These are phyloP conservation scores for Sepiola atlantica DNA, from an alignment of 2,888 invertebrate genomes.

Conservation along the genomic window DNA sequence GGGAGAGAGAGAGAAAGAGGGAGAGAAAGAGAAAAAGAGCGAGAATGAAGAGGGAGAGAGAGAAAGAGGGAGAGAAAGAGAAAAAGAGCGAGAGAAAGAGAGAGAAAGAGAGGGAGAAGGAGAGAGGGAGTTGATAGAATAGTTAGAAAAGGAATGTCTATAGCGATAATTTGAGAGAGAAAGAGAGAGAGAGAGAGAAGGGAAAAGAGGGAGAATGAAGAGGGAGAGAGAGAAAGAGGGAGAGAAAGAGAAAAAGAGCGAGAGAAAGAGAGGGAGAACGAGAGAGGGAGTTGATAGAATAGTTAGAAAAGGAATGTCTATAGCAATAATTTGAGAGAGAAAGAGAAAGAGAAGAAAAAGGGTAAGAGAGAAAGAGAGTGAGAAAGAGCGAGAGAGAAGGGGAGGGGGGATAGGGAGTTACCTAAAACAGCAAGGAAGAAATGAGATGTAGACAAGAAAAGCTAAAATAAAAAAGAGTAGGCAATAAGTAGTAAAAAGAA, in stretches of 20 bases:
- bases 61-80: too few relatives aligned
- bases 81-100: too few relatives aligned
- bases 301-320: too few relatives aligned
- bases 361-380: background rate
- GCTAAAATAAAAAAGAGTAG: background rate
- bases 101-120: background rate
- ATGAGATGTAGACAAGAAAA: background rate
- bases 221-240: background rate
- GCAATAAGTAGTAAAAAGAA: background rate
- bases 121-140: background rate
- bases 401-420: background rate
- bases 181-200: too few relatives aligned
- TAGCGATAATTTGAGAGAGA: too few relatives aligned
- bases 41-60: background rate
- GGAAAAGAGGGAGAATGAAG: background rate
- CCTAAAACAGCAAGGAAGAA: background rate
- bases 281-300: background rate
- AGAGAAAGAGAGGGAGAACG: background rate
- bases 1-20: too few relatives aligned
- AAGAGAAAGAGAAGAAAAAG: background rate
- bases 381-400: background rate
- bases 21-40: background rate
- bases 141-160: too few relatives aligned
- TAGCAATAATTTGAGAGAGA: background rate
- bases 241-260: background rate